phyloP scores from a whole-genome alignment of 2,888 invertebrate species.

The Drosophila mulleri region DNA sequence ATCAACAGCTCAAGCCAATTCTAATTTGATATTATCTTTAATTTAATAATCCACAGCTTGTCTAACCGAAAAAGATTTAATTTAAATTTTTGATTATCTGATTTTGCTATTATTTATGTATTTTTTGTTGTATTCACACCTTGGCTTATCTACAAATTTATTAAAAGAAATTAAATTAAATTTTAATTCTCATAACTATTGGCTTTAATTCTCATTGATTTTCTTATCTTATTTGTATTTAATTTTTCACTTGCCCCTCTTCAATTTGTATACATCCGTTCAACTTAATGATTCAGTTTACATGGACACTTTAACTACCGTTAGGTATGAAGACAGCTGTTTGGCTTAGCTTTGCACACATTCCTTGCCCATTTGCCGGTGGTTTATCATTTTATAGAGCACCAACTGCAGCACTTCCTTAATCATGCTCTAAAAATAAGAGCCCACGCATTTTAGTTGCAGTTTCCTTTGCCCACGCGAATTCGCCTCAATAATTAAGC shows the following conservation, averaged over 20 bases:
- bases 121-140: too few relatives aligned
- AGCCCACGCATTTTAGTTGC: conserved; percentile 34
- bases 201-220: background rate
- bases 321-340: conserved; percentile 9
- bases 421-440: conserved; percentile 20
- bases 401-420: conserved; percentile 44
- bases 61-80: background rate
- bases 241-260: too few relatives aligned
- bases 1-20: background rate
- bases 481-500: conserved; percentile 49
- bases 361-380: conserved; percentile 11
- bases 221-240: background rate
- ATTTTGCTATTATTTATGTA: too few relatives aligned
- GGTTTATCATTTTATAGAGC: background rate
- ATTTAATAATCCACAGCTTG: background rate
- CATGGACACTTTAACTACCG: background rate
- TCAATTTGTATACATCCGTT: too few relatives aligned
- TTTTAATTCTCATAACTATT: too few relatives aligned
- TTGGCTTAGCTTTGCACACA: conserved; percentile 8
- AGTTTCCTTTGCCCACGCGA: conserved; percentile 47
- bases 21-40: background rate
- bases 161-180: too few relatives aligned
- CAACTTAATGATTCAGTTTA: background rate
- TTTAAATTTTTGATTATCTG: background rate
- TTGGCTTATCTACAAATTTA: too few relatives aligned